Conservation (phyloP, 2,797 vertebrate species). For the Neoniphon sammara region DNA sequence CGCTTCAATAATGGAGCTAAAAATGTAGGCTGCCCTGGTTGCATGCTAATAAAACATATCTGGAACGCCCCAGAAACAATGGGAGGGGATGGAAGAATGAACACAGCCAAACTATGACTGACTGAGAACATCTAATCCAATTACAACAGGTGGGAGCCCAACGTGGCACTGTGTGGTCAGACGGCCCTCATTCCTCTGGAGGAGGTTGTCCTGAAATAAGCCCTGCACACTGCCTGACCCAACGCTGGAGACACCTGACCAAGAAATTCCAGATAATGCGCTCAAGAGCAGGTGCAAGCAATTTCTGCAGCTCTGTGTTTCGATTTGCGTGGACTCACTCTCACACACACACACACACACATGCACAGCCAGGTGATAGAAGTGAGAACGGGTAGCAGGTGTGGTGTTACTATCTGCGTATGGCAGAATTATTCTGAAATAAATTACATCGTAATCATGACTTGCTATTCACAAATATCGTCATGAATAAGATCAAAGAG, state of each 20-base stretch:
- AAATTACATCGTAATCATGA: not conserved
- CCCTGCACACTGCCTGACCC: constrained; percentile 33
- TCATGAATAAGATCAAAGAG: constrained; percentile 12
- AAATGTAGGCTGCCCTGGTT: constrained; percentile 42
- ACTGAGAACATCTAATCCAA: constrained; percentile 65
- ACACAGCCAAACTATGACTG: constrained; percentile 52
- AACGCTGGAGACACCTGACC: constrained; percentile 49
- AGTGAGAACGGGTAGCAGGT: constrained; percentile 51
- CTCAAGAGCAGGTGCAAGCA: constrained; percentile 64
- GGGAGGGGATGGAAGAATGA: constrained; percentile 44
- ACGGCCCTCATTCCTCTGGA: constrained; percentile 41
- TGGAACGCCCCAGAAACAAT: constrained; percentile 45
- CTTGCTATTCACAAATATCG: not conserved
- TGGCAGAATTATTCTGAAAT: not conserved
- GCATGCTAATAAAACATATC: constrained; percentile 60
- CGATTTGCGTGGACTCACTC: constrained; percentile 1
- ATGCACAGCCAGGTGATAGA: constrained; percentile 28
- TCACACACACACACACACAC: not conserved
- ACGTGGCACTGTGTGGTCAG: constrained; percentile 49
- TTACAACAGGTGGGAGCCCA: constrained; percentile 67
- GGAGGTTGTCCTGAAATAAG: constrained; percentile 59
- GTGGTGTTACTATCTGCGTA: constrained; percentile 3
- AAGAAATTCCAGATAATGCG: constrained; percentile 41
- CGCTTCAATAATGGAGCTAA: constrained; percentile 53
- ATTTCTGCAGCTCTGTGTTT: constrained; percentile 34